Evolutionary conservation across 2,797 vertebrate genomes (phyloP).

Genomic region (Echeneis naucrates): DNA sequence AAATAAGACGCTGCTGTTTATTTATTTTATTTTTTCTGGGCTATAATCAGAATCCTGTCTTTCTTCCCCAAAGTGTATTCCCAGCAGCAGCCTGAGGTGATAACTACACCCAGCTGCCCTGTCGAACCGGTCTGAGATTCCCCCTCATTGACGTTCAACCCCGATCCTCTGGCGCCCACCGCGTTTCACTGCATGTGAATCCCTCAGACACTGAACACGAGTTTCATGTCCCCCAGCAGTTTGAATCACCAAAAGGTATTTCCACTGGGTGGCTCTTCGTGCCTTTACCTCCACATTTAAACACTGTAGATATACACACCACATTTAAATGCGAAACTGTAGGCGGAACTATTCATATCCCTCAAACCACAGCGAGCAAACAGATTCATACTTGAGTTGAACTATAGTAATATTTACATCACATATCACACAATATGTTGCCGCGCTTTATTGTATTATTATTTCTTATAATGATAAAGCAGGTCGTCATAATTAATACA

Average conservation of each 20-base stretch:
- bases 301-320: neutral
- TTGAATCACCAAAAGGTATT: constrained; percentile 36
- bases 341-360: neutral
- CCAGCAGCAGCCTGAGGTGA: neutral
- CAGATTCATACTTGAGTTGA: no score
- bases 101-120: constrained; percentile 7
- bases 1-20: neutral
- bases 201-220: constrained; percentile 19
- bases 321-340: neutral
- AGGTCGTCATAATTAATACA: no score
- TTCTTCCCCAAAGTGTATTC: constrained; percentile 11
- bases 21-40: neutral
- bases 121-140: constrained; percentile 23
- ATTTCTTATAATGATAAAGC: no score
- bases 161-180: constrained; percentile 18
- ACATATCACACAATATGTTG: neutral
- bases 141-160: constrained; percentile 17
- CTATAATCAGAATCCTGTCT: neutral
- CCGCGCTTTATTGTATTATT: neutral
- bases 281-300: constrained; percentile 1
- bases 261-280: constrained; percentile 21
- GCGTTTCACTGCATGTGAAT: constrained; percentile 38
- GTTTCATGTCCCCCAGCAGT: constrained; percentile 14
- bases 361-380: neutral
- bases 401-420: no score